A percentile compares a stretch with the other conserved stretches of the same genome.
These are phyloP conservation scores for Eulacestoma nigropectus DNA, from an alignment of 2,113 vertebrate species.

Conservation along the genomic window DNA sequence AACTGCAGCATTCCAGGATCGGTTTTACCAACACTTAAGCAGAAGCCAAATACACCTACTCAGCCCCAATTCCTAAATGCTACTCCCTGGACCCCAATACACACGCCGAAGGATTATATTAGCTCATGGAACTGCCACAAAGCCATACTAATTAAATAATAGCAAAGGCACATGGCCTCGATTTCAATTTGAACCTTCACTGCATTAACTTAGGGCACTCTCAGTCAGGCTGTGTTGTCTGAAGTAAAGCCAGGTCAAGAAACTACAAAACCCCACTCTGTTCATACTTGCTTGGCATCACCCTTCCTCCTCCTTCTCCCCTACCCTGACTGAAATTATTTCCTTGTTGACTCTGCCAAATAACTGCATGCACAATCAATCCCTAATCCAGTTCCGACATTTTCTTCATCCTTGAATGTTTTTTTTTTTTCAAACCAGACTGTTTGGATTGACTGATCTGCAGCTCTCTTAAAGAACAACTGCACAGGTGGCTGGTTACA, in stretches of 20 bases:
- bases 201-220: background rate
- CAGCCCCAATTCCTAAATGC: background rate
- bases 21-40: background rate
- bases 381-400: background rate
- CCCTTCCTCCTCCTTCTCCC: background rate
- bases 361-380: background rate
- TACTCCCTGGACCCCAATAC: background rate
- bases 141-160: background rate
- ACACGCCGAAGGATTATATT: background rate
- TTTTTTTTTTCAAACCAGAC: background rate
- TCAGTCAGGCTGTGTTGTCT: background rate
- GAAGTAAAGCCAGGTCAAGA: constrained; percentile 32
- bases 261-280: constrained; percentile 9
- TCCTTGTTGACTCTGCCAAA: constrained; percentile 3
- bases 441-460: background rate
- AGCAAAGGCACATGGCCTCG: background rate
- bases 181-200: background rate
- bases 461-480: background rate
- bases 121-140: background rate
- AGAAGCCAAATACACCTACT: background rate
- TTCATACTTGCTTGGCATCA: background rate
- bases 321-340: background rate
- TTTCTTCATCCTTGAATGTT: background rate
- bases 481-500: background rate
- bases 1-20: background rate